Percentiles rank a stretch among this genome's conserved stretches.
Conservation (phyloP, 2,888 invertebrate species). For the Metacarcinus magister region DNA sequence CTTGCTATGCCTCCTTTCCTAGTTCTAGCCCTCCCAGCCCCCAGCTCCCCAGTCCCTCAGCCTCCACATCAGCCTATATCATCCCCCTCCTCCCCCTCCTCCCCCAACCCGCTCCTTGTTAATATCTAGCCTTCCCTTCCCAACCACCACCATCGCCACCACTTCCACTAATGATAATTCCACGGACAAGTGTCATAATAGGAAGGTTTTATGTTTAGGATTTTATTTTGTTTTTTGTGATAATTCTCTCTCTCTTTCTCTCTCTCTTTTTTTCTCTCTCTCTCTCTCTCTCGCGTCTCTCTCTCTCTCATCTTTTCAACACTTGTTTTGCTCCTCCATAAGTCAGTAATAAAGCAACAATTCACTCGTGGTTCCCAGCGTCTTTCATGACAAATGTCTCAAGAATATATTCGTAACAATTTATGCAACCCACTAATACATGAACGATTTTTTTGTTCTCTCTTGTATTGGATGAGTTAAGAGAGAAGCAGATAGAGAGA, state of each 20-base stretch:
- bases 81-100: background rate
- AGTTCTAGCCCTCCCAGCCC: background rate
- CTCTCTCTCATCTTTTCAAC: constrained; percentile 3
- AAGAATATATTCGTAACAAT: background rate
- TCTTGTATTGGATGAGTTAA: background rate
- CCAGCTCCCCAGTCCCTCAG: background rate
- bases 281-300: constrained; percentile 42
- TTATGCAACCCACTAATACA: background rate
- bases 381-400: constrained; percentile 41
- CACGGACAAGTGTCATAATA: constrained; percentile 11
- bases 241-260: background rate
- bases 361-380: background rate
- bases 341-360: constrained; percentile 33
- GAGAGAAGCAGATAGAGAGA: background rate
- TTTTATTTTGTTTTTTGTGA: background rate
- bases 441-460: background rate
- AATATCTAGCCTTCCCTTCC: background rate
- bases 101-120: background rate
- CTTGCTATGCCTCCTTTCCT: background rate
- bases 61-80: background rate
- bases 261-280: background rate
- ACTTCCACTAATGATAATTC: constrained; percentile 8
- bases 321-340: background rate
- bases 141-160: constrained; percentile 42
- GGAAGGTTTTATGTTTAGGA: background rate